Conservation (phyloP, 92 coral and sea anemone species). For the Virgularia gustaviana region DNA sequence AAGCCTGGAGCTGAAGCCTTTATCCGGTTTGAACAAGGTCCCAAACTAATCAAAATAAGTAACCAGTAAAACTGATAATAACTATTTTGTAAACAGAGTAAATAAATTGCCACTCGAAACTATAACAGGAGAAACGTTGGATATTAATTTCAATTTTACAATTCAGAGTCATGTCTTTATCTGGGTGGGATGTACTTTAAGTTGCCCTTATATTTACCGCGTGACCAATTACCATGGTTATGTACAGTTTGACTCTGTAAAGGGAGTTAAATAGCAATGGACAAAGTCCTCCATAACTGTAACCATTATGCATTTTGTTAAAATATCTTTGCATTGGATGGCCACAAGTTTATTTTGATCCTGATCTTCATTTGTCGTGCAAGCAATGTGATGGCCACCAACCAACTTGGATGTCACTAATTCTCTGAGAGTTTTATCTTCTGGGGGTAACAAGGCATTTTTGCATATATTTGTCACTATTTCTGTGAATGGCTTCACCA, state of each 20-base stretch:
- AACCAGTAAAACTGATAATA: too few species aligned
- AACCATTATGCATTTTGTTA: constrained; percentile 25
- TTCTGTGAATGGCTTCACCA: constrained; percentile 34
- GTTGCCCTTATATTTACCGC: neutral
- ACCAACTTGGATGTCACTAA: constrained; percentile 25
- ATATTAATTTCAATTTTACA: constrained; percentile 26
- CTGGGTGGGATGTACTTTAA: neutral
- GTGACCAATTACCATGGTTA: neutral
- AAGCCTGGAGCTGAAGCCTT: too few species aligned
- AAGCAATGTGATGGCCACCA: constrained; percentile 45
- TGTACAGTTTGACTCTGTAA: constrained; percentile 13
- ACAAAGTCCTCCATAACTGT: constrained; percentile 10
- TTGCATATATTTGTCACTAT: constrained; percentile 48
- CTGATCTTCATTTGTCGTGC: neutral
- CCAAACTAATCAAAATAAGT: too few species aligned
- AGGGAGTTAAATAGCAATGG: constrained; percentile 19
- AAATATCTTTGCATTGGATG: neutral
- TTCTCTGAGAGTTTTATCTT: constrained; percentile 30
- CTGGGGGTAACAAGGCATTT: constrained; percentile 29
- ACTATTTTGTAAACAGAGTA: too few species aligned
- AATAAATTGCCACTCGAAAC: too few species aligned
- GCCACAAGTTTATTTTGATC: constrained; percentile 29
- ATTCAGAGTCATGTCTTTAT: too few species aligned
- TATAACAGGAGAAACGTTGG: constrained; percentile 22
- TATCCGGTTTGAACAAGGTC: too few species aligned